Evolutionary conservation across 1,140 invertebrate genomes (phyloP), one percentile per base, ranked within the genome.

Genomic region (Metaphire vulgaris): DNA sequence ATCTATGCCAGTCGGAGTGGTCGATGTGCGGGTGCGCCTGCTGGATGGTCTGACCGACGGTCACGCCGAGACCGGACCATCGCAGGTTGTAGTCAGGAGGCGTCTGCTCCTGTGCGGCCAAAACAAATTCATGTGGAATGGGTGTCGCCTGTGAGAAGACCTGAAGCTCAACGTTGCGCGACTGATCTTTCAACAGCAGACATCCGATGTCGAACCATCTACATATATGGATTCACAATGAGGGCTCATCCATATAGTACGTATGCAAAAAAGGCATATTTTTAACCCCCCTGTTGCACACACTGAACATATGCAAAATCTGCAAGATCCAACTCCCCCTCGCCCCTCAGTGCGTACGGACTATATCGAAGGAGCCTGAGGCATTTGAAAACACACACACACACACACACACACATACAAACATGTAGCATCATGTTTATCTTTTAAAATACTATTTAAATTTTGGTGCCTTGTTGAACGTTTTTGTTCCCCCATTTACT

Each of bases 181-280:
- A 88, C 0, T 89, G 89, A 86, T 94, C 92, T 72, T 90, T 89
- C 0, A 95, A 85, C 66, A 93, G 82, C 26, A 95, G 81, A 33
- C 92, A 89, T 1, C 89, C 90, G 67, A 93, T 83, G 82, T 93
- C 92, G 86, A 89, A 93, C 92, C 92, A 94, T 79, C 91, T 92
- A 83, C 34, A n/a, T n/a, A n/a, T n/a, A n/a, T n/a, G n/a, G n/a
- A n/a, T n/a, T n/a, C n/a, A n/a, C n/a, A n/a, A n/a, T n/a, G n/a
- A n/a, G n/a, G n/a, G n/a, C n/a, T n/a, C n/a, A n/a, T n/a, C n/a
- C n/a, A n/a, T n/a, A n/a, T n/a, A n/a, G n/a, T n/a, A n/a, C n/a
- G n/a, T n/a, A n/a, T n/a, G n/a, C n/a, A n/a, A n/a, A n/a, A n/a
- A n/a, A n/a, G n/a, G n/a, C n/a, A n/a, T n/a, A n/a, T n/a, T n/a